Conservation (phyloP, 1,140 invertebrate genomes). For the Zaprionus vittiger region DNA sequence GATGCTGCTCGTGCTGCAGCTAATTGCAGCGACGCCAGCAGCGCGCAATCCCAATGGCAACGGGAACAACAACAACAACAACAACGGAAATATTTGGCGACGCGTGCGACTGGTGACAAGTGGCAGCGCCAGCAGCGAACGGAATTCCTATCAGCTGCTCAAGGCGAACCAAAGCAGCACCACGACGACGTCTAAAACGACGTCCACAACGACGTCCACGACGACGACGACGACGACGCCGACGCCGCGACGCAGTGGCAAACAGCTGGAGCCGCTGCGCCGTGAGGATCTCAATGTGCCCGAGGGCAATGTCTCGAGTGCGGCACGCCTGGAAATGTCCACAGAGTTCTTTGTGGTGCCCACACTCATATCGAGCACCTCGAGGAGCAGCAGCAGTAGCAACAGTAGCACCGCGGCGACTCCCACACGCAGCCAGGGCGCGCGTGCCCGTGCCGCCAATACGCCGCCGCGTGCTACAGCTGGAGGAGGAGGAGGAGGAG, state of each 20-base stretch:
- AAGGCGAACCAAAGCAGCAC: constrained; percentile 49
- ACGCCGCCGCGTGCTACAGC: constrained; percentile 49
- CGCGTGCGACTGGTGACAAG: constrained; percentile 71
- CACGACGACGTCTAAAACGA: constrained; percentile 34
- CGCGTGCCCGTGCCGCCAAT: constrained; percentile 65
- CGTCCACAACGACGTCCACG: constrained; percentile 19
- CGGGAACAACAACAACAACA: constrained; percentile 24
- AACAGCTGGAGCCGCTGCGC: constrained; percentile 66
- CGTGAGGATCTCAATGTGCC: constrained; percentile 66
- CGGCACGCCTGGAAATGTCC: constrained; percentile 89
- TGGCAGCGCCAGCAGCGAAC: constrained; percentile 47
- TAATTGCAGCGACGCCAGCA: constrained; percentile 64
- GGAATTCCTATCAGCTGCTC: constrained; percentile 69
- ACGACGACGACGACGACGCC: constrained; percentile 36
- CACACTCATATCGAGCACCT: constrained; percentile 51
- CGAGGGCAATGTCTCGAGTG: constrained; percentile 84
- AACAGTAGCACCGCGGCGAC: constrained; percentile 44
- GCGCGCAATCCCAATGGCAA: constrained; percentile 46
- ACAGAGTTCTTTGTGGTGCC: constrained; percentile 91
- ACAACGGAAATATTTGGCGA: constrained; percentile 71
- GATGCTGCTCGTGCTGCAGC: constrained; percentile 60
- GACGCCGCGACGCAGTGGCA: constrained; percentile 47
- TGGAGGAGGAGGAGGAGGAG: constrained; percentile 29
- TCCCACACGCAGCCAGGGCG: constrained; percentile 58
- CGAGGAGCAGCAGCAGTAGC: constrained; percentile 32